Evolutionary conservation across 1,140 invertebrate genomes (phyloP).

Genomic region (Metopolophium dirhodum): DNA sequence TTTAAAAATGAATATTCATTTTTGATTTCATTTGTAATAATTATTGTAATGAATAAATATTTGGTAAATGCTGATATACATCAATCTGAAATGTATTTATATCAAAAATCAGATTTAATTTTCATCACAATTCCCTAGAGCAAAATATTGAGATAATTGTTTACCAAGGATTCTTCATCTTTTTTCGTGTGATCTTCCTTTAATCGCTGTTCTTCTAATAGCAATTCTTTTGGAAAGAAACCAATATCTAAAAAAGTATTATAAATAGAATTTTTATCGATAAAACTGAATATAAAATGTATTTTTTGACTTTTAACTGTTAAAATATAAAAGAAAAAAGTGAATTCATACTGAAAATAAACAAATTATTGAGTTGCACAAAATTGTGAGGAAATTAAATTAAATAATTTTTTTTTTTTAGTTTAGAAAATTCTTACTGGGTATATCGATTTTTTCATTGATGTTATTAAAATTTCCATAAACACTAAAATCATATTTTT

Average conservation of each 20-base stretch:
- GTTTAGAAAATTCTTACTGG: too few relatives aligned
- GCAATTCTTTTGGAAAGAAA: conserved; percentile 1
- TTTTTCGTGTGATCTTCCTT: not conserved
- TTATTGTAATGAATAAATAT: not conserved
- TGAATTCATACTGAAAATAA: not conserved
- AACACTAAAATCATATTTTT: too few relatives aligned
- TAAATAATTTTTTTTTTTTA: too few relatives aligned
- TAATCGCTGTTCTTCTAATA: conserved; percentile 11
- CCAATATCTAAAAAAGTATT: not conserved
- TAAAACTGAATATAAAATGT: not conserved
- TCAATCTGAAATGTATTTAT: not conserved
- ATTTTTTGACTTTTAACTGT: not conserved
- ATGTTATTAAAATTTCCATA: too few relatives aligned
- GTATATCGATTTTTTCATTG: too few relatives aligned
- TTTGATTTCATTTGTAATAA: not conserved
- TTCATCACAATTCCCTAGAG: not conserved
- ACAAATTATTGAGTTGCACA: not conserved
- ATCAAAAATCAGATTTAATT: not conserved
- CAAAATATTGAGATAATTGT: not conserved
- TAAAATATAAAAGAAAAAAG: not conserved
- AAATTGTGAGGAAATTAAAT: not conserved
- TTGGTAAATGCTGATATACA: not conserved
- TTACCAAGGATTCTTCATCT: not conserved
- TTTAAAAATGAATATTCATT: not conserved
- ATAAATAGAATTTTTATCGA: not conserved